A percentile compares a stretch with the other conserved stretches of the same genome.
phyloP scores from a whole-genome alignment of 1,140 invertebrate species.

The Drosophila dunni region DNA sequence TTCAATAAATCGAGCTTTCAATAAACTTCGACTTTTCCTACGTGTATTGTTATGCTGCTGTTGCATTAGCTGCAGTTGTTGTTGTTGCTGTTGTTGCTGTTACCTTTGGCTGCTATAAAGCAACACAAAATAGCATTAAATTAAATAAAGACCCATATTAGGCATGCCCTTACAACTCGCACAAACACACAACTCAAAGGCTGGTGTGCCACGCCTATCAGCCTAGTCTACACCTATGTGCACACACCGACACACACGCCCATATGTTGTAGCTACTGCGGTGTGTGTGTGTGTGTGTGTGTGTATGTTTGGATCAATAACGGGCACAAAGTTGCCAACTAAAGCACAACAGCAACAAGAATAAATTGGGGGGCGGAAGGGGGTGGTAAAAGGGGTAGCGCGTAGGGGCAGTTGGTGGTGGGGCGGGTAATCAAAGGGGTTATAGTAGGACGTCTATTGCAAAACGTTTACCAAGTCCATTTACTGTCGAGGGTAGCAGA shows the following conservation, averaged over 20 bases:
- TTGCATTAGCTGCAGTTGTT: conserved; percentile 11
- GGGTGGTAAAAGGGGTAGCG: conserved; percentile 47
- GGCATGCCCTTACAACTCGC: conserved; percentile 65
- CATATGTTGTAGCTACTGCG: conserved; percentile 5
- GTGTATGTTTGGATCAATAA: conserved; percentile 71
- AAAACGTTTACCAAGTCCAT: conserved; percentile 60
- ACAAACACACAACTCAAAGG: conserved; percentile 35
- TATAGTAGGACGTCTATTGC: conserved; percentile 50
- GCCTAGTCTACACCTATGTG: conserved; percentile 34
- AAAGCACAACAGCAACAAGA: conserved; percentile 39
- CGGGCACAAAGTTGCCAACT: conserved; percentile 73
- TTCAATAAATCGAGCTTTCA: no score
- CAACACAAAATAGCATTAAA: conserved; percentile 78
- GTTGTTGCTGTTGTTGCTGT: conserved; percentile 12
- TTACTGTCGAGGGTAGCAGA: conserved; percentile 26
- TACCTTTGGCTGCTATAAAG: conserved; percentile 37
- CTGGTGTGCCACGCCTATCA: conserved; percentile 28
- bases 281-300: conserved; percentile 20
- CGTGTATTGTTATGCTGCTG: neutral
- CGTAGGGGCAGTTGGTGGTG: neutral
- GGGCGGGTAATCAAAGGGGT: conserved; percentile 42
- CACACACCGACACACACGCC: neutral
- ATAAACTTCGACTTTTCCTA: no score
- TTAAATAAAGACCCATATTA: conserved; percentile 80
- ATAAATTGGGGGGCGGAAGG: conserved; percentile 4